phyloP scores from a whole-genome alignment of 2,113 vertebrate genomes.

The Martes martes region DNA sequence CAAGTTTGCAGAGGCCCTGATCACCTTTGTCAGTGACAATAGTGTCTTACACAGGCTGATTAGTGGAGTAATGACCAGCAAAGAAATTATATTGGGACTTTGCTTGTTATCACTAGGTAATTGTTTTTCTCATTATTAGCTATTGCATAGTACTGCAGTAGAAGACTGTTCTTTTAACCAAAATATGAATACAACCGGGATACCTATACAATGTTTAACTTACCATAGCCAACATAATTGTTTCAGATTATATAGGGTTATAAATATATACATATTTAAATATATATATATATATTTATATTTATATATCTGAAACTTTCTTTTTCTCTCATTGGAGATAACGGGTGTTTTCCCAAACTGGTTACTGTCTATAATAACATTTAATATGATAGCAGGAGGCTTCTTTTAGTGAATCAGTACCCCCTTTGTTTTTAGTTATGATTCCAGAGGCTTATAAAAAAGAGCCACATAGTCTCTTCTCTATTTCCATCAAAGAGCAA shows the following conservation, averaged over 20 bases:
- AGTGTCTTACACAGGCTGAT: constrained; percentile 97
- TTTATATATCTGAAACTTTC: constrained; percentile 68
- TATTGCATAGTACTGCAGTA: constrained; percentile 82
- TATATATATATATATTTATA: background rate
- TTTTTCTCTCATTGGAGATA: constrained; percentile 50
- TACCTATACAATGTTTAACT: constrained; percentile 73
- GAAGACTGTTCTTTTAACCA: constrained; percentile 79
- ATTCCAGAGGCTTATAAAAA: constrained; percentile 47
- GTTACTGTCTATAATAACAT: constrained; percentile 20
- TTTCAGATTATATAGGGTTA: constrained; percentile 68
- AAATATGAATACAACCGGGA: constrained; percentile 69
- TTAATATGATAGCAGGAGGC: constrained; percentile 24
- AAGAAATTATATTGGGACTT: constrained; percentile 98
- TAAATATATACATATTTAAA: constrained; percentile 30
- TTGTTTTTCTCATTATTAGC: constrained; percentile 90
- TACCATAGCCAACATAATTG: constrained; percentile 65
- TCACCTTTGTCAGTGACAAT: constrained; percentile 97
- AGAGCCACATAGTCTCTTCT: constrained; percentile 20
- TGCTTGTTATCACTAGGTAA: constrained; percentile 98
- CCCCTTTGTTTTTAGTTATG: constrained; percentile 46
- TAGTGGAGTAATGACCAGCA: constrained; percentile 96
- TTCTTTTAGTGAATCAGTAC: constrained; percentile 29
- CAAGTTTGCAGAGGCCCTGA: constrained; percentile 96
- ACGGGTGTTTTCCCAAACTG: constrained; percentile 54
- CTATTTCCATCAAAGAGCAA: constrained; percentile 30